Evolutionary conservation across 2,888 invertebrate species (phyloP).

Genomic region (Ecdyonurus torrentis): DNA sequence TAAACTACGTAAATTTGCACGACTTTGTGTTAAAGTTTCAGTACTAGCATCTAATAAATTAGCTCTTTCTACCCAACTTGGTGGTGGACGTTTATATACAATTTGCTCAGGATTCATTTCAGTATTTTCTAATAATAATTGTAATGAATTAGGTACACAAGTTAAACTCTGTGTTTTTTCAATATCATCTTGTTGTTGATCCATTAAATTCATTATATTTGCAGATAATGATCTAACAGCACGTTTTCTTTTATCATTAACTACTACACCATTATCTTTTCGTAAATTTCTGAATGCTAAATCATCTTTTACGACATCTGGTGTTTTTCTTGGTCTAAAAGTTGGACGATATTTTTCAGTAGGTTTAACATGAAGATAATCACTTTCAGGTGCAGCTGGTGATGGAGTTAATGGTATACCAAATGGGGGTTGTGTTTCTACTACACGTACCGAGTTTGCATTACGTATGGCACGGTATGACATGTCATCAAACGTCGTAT

Average conservation of each 20-base stretch:
- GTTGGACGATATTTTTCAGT: constrained; percentile 36
- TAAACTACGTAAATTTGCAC: constrained; percentile 16
- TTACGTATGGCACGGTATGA: constrained; percentile 64
- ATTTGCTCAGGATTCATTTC: neutral
- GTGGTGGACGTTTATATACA: neutral
- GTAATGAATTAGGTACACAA: constrained; percentile 32
- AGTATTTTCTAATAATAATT: constrained; percentile 18
- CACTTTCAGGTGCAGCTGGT: constrained; percentile 58
- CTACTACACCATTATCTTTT: constrained; percentile 44
- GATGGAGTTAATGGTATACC: constrained; percentile 80
- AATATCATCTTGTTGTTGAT: constrained; percentile 23
- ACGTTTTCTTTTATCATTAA: constrained; percentile 41
- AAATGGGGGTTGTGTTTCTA: constrained; percentile 76
- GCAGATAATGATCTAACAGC: constrained; percentile 70
- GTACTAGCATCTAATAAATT: constrained; percentile 19
- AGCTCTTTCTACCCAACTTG: constrained; percentile 15
- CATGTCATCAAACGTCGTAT: constrained; percentile 68
- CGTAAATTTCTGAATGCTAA: constrained; percentile 69
- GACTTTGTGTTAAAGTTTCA: constrained; percentile 24
- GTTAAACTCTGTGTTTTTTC: constrained; percentile 45
- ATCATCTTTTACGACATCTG: constrained; percentile 75
- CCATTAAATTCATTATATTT: constrained; percentile 41
- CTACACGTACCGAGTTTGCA: constrained; percentile 48
- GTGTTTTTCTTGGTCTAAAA: constrained; percentile 49
- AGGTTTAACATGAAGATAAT: constrained; percentile 66